Evolutionary conservation across 2,888 invertebrate species (phyloP).

Genomic region (Troglohyphantes excavatus): DNA sequence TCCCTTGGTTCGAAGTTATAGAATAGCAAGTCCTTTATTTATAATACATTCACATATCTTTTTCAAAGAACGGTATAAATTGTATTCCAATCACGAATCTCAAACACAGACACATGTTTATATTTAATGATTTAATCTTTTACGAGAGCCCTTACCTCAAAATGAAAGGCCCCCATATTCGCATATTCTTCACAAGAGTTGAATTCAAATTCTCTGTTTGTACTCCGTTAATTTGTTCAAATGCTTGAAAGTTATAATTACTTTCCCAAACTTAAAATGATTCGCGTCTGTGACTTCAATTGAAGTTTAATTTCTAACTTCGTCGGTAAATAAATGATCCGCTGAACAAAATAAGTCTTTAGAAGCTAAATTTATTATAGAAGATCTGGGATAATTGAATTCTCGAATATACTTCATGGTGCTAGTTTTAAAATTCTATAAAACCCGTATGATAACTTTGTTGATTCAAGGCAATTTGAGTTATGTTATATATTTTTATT

Average conservation of each 20-base stretch:
- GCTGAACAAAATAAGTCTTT: background rate
- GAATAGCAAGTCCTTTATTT: background rate
- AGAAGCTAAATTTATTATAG: background rate
- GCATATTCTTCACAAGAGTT: too few relatives aligned
- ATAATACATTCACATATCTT: too few relatives aligned
- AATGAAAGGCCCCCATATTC: too few relatives aligned
- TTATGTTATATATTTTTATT: too few relatives aligned
- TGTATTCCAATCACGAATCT: too few relatives aligned
- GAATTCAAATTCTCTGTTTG: background rate
- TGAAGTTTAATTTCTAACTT: constrained; percentile 3
- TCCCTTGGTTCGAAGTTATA: too few relatives aligned
- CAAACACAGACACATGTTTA: too few relatives aligned
- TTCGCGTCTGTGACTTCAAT: background rate
- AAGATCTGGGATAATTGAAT: background rate
- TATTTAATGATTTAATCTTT: too few relatives aligned
- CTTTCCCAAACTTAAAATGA: background rate
- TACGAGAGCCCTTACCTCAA: too few relatives aligned
- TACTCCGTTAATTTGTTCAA: background rate
- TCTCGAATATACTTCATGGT: background rate
- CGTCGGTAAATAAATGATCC: background rate
- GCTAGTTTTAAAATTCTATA: background rate
- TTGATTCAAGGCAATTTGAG: background rate
- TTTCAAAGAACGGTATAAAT: too few relatives aligned
- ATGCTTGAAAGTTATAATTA: background rate
- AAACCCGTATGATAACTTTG: background rate